Conservation (phyloP, 2,888 invertebrate species). For the Melinaea marsaeus region DNA sequence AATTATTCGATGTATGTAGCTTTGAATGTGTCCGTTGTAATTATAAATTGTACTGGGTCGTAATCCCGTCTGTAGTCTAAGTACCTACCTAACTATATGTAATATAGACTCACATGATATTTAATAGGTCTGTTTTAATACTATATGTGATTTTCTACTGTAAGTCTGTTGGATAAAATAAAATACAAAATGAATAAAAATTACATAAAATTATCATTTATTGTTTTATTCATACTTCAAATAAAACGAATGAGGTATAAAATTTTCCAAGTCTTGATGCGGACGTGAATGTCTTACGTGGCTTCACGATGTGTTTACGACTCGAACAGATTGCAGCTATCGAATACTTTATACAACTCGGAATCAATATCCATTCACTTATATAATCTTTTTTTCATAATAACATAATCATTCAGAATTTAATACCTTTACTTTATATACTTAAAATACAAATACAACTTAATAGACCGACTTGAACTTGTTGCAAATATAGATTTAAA, state of each 20-base stretch:
- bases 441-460: not conserved
- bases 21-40: conserved; percentile 66
- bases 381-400: not conserved
- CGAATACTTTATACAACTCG: not conserved
- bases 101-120: conserved; percentile 79
- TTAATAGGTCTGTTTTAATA: conserved; percentile 76
- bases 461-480: not conserved
- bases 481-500: not conserved
- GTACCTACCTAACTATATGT: conserved; percentile 74
- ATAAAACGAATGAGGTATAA: not conserved
- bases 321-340: not conserved
- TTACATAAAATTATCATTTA: conserved; percentile 10
- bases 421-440: not conserved
- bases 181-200: conserved; percentile 57
- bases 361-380: conserved; percentile 7
- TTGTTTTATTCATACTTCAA: conserved; percentile 8
- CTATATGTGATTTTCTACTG: conserved; percentile 76
- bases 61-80: conserved; percentile 77
- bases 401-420: not conserved
- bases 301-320: not conserved
- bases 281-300: conserved; percentile 6
- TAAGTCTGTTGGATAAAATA: conserved; percentile 77
- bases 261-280: conserved; percentile 1
- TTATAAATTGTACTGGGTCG: conserved; percentile 74
- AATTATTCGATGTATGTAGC: conserved; percentile 37